Base-by-base conservation (phyloP, 1,140 invertebrate species). In the Magallana ariakensis region DNA sequence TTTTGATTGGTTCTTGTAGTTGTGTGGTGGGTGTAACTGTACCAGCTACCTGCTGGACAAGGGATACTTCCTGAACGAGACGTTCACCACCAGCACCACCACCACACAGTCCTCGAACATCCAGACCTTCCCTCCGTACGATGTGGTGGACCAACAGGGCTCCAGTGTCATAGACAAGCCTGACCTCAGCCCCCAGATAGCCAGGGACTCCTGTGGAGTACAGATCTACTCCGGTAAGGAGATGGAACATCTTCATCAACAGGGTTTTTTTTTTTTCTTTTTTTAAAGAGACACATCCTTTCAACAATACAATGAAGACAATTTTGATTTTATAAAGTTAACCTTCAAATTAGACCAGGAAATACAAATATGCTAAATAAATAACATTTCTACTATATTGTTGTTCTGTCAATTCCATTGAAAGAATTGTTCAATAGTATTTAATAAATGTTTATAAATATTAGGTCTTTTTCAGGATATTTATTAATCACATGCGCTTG, bases 181-280 rank as follows among this genome's bases (percentile, higher is more conserved):
- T 16, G 66, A 70, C 19, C 60, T 53, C 16, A 53, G 15, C 15
- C 54, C 55, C 54, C 60, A 53, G 10, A 33, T 10, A 53, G 56
- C 58, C 11, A 60, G 33, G 57, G 85, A 54, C 1, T 83, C 89
- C 22, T 90, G 89, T 84, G 89, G 88, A 13, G 60, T 90, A 56
- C 89, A 90, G 86, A 80, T 90, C 33, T 85, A 87, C 82, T 84
- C 82, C 11, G 82, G 82, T 84, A 22, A 33, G 70, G 66, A 54
- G 60, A 10, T 1, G n/a, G 56, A 46, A 85, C 33, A 46, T 46
- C 33, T 62, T 15, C 33, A 46, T 46, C 33, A 46, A 46, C 33
- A 46, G 33, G n/a, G n/a, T n/a, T n/a, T n/a, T n/a, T n/a, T n/a
- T n/a, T n/a, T n/a, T n/a, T 46, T 46, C 33, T 5, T 46, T 46